phyloP scores from a whole-genome alignment of 2,888 invertebrate species.

The Pyralis farinalis region DNA sequence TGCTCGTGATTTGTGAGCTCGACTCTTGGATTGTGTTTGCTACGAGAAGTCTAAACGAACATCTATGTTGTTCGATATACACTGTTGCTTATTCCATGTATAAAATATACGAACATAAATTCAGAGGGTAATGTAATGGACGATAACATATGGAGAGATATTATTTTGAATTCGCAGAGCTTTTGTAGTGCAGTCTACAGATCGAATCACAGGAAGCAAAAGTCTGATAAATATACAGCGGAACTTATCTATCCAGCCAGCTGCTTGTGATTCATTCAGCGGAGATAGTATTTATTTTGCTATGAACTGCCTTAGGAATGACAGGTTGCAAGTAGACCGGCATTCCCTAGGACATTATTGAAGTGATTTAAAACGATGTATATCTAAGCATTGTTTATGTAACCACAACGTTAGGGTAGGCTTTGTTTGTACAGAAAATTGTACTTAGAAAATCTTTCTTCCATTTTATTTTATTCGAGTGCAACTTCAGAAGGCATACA shows the following conservation, averaged over 20 bases:
- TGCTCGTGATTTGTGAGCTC: slow-evolving; percentile 66
- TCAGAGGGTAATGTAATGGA: background rate
- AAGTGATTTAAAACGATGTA: background rate
- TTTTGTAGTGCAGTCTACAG: slow-evolving; percentile 12
- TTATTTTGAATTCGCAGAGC: background rate
- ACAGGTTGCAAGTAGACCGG: slow-evolving; percentile 1
- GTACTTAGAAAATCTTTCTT: no score
- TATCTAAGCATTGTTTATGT: background rate
- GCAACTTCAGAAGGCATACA: no score
- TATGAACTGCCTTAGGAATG: slow-evolving; percentile 38
- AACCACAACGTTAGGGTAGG: no score
- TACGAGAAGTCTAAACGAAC: background rate
- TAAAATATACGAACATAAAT: no score
- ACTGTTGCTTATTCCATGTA: no score
- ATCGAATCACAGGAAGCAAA: slow-evolving; percentile 75
- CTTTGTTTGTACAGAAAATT: no score
- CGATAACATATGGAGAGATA: background rate
- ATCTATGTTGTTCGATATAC: background rate
- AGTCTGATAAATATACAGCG: slow-evolving; percentile 53
- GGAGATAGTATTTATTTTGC: slow-evolving; percentile 48
- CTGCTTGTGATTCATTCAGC: slow-evolving; percentile 54
- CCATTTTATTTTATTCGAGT: no score
- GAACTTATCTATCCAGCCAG: slow-evolving; percentile 74
- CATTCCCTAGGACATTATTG: background rate
- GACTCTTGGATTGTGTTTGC: background rate